Base-by-base conservation (phyloP, 2,113 vertebrate genomes). In the Perca schrenkii region DNA sequence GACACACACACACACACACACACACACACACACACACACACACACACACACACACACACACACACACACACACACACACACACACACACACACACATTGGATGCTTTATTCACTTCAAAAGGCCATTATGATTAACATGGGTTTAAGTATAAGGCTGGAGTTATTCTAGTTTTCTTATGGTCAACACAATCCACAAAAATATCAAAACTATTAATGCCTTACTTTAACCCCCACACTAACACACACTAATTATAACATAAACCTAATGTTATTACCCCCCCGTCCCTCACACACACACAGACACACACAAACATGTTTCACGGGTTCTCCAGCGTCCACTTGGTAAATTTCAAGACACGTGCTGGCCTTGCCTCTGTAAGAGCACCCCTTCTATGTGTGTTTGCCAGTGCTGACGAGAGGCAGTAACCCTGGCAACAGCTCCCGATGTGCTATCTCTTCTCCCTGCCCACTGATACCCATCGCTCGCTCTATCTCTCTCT, bases 351-450 rank as follows among this genome's bases (percentile, higher is more conserved):
- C 62, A 70, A 89, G 86, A 77, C 85, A 77, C 4, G 3, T n/a
- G 36, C 76, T 76, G 79, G 84, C 91, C 85, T 90, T 88, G 90
- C 57, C 78, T 88, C 80, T 86, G 72, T 79, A 60, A 69, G 49
- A 74, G 52, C 74, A 67, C 14, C 13, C 13, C 64, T 83, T 50
- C 58, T 85, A 69, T 73, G 58, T 82, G 85, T 74, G 76, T 65
- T 57, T 70, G 58, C 56, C 49, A 68, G 76, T 64, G 78, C 90
- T 94, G 94, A 94, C 73, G 89, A 94, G 77, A 92, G 87, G 86
- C 58, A 11, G 94, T 95, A 93, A 94, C 95, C 94, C 68, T 78
- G 88, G 94, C 86, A 94, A 95, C 94, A 70, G 91, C 89, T 86
- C 82, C 78, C 52, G 83, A 85, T 86, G 86, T 83, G 79, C 91